Evolutionary conservation across 2,113 vertebrate species (phyloP), one percentile per base, ranked within the genome.

Genomic region (Platysteira castanea): DNA sequence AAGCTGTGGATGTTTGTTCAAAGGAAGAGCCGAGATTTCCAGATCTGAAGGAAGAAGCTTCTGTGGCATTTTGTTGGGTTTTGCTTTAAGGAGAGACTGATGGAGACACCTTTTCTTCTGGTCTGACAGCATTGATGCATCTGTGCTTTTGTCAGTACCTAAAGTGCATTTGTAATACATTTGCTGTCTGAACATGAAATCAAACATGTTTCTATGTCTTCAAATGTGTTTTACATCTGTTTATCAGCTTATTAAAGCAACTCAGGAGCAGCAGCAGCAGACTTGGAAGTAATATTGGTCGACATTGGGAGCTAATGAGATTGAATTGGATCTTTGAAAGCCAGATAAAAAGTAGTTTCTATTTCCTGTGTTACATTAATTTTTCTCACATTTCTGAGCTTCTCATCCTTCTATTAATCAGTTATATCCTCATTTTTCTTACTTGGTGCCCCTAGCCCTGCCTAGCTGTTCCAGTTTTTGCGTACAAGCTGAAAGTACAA

Each of bases 1-100:
- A 52, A 69, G 52, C n/a, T 70, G 8, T 49, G n/a, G 18, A 41
- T 39, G 7, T 69, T 77, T 93, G 15, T 75, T 88, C 4, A 2
- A 81, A 78, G n/a, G 21, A 84, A 86, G 41, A 71, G 33, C 14
- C 64, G 68, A 23, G 3, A 39, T 76, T 68, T 93, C 52, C 53
- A 52, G 27, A 13, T 15, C 20, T 8, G 15, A 61, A 63, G 21
- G 13, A 74, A 61, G 42, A 50, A 76, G 13, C 0, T 0, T 15
- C 3, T 39, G 11, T 30, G 18, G n/a, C 11, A 35, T 68, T 89
- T 89, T 76, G 3, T 10, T 59, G n/a, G 8, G 2, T 20, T 92
- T 83, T 68, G 7, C 13, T 85, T 54, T 59, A 69, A 71, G 41
- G 76, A 86, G 39, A 53, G 49, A 9, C 27, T 68, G 21, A 7